Evolutionary conservation across 2,888 invertebrate species (phyloP).

Genomic region (Oxyteleia sp.): DNA sequence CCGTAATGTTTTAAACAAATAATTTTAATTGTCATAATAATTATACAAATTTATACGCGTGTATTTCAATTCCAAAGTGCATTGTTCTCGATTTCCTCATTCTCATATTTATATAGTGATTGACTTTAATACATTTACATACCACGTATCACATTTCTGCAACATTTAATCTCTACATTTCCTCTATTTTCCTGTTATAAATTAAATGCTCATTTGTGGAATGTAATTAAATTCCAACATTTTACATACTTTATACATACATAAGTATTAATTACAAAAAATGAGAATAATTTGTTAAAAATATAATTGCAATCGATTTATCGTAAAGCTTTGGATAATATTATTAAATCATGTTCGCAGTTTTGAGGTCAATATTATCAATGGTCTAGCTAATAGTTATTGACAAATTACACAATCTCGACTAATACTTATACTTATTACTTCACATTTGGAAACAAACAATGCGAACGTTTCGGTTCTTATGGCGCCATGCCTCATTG

Average conservation of each 20-base stretch:
- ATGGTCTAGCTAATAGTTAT: slow-evolving; percentile 15
- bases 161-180: slow-evolving; percentile 12
- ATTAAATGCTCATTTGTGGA: background rate
- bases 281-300: background rate
- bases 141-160: slow-evolving; percentile 10
- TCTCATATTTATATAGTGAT: no score
- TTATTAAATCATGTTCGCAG: background rate
- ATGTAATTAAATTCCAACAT: slow-evolving; percentile 7
- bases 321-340: background rate
- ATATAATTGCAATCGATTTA: background rate
- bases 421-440: slow-evolving; percentile 33
- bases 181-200: slow-evolving; percentile 8
- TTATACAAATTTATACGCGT: no score
- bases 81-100: no score
- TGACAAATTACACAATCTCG: slow-evolving; percentile 46
- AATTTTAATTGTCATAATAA: no score
- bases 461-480: slow-evolving; percentile 49
- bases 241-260: background rate
- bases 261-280: background rate
- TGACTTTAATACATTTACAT: background rate
- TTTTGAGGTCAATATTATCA: slow-evolving; percentile 15
- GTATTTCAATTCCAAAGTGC: no score
- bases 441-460: slow-evolving; percentile 44
- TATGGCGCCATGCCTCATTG: slow-evolving; percentile 62
- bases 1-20: no score